Percentiles rank a stretch among this genome's conserved stretches.
These are phyloP conservation scores for Zoanthus gigantus DNA, from an alignment of 92 coral and sea anemone species.

Conservation along the genomic window DNA sequence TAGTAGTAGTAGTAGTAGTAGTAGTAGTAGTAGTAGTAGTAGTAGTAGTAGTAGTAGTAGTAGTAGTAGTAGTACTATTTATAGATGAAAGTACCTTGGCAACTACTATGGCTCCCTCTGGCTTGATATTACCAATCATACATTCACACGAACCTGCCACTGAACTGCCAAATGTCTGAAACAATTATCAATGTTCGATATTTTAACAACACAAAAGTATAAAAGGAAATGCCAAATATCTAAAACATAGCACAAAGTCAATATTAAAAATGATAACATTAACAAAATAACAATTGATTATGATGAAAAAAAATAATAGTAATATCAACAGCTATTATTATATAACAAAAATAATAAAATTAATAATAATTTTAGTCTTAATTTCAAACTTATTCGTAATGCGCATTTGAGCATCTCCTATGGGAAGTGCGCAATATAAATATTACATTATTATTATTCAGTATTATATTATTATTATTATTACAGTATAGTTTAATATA, in stretches of 20 bases:
- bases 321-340: not conserved
- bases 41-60: no score
- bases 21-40: no score
- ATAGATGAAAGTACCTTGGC: slow-evolving; percentile 74
- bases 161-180: slow-evolving; percentile 76
- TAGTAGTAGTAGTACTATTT: no score
- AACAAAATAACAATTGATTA: no score
- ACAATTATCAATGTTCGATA: not conserved
- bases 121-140: slow-evolving; percentile 86
- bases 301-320: not conserved
- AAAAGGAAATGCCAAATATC: no score
- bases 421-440: no score
- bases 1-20: no score
- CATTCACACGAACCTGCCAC: slow-evolving; percentile 74
- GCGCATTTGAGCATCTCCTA: no score
- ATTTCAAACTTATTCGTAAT: no score
- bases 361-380: not conserved
- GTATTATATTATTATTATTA: no score
- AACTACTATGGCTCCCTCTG: slow-evolving; percentile 89
- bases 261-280: not conserved
- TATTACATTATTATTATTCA: no score
- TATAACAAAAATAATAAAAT: not conserved
- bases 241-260: not conserved
- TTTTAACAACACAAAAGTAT: not conserved
- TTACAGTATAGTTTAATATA: no score